Evolutionary conservation across 92 coral and sea anemone species (phyloP).

Genomic region (Siderastrea radians): DNA sequence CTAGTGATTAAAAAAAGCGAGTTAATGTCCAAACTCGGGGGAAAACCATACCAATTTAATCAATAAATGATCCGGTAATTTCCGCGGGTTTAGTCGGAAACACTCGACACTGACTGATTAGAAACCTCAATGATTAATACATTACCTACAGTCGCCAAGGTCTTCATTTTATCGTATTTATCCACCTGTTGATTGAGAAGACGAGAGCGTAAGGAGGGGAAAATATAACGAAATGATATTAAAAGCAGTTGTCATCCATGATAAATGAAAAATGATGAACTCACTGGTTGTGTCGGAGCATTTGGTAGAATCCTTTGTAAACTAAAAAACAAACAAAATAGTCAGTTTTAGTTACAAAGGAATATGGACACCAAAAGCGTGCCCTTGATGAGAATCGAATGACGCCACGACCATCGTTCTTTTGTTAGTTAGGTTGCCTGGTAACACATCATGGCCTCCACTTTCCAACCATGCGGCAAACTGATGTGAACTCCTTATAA

Average conservation of each 20-base stretch:
- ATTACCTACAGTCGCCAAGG: conserved; percentile 55
- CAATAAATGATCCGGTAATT: too few relatives aligned
- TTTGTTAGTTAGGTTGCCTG: too few relatives aligned
- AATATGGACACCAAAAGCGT: background rate
- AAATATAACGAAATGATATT: background rate
- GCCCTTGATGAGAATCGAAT: too few relatives aligned
- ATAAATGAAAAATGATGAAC: background rate
- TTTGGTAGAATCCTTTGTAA: conserved; percentile 48
- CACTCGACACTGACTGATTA: background rate
- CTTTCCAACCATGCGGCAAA: too few relatives aligned
- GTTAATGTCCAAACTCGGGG: background rate
- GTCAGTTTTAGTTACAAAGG: background rate
- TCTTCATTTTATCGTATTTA: conserved; percentile 47
- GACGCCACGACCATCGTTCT: too few relatives aligned
- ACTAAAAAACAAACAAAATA: conserved; percentile 19
- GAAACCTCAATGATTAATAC: background rate
- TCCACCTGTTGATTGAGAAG: conserved; percentile 32
- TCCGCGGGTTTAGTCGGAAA: background rate
- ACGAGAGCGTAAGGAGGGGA: background rate
- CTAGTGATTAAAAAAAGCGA: conserved; percentile 15
- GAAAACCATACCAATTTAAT: background rate
- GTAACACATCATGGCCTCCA: too few relatives aligned
- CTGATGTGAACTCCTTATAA: too few relatives aligned
- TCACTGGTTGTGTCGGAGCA: conserved; percentile 44
- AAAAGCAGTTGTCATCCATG: background rate